phyloP scores from a whole-genome alignment of 2,113 vertebrate genomes.

The Bubo bubo region DNA sequence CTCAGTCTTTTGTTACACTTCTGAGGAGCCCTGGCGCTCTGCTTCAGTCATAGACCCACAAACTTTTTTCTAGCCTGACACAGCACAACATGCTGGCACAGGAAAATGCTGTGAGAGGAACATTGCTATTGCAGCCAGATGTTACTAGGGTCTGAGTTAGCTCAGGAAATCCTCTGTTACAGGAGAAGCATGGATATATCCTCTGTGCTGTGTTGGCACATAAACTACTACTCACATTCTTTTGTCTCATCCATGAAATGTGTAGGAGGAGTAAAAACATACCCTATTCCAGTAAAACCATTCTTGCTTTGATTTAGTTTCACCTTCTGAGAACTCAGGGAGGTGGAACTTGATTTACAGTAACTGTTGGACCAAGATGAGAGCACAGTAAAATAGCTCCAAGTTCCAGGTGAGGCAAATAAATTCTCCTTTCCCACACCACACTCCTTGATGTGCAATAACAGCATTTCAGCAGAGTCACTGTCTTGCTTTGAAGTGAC shows the following conservation, averaged over 20 bases:
- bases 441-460: background rate
- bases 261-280: background rate
- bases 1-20: background rate
- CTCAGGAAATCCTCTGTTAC: background rate
- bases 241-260: background rate
- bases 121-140: background rate
- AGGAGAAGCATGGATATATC: background rate
- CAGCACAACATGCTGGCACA: background rate
- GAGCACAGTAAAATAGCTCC: background rate
- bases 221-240: background rate
- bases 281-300: background rate
- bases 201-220: background rate
- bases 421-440: background rate
- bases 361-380: background rate
- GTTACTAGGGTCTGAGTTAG: background rate
- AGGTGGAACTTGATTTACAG: background rate
- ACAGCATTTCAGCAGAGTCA: background rate
- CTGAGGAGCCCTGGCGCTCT: background rate
- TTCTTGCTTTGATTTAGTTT: background rate
- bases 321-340: background rate
- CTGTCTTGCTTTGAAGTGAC: constrained; percentile 1
- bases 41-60: background rate
- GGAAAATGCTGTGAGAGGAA: background rate
- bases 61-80: background rate
- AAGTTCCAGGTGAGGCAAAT: background rate